Evolutionary conservation across 2,888 invertebrate species (phyloP), one percentile per base, ranked within the genome.

Genomic region (Erebia epiphron): DNA sequence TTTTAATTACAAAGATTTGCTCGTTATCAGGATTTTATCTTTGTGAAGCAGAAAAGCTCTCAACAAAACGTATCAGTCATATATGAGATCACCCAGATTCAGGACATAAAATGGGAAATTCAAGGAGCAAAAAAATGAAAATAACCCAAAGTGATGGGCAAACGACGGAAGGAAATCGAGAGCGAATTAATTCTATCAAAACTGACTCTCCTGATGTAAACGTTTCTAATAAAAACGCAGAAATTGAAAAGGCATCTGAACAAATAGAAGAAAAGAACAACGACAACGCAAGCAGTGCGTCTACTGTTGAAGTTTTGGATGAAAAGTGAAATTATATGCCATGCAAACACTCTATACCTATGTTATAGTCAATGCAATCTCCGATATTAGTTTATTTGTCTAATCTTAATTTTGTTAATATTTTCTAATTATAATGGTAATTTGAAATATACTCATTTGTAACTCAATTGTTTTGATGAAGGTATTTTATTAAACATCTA

Each of bases 261-360:
- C 82, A 84, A 74, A 79, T 73, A 10, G 88, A 82, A 72, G 84
- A 84, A 61, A 86, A 84, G 50, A 89, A 87, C 18, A 85, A 83
- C 71, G 91, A 91, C 75, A 91, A 90, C 74, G 87, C 92, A 5
- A 92, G 92, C 76, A 91, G 91, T 84, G 92, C 92, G 0, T 92
- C 92, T 2, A 92, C 92, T 35, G 91, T 92, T 69, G 92, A 93
- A 88, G 90, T 86, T 78, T 83, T 93, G 69, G 92, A 92, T 77
- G 90, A 91, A 76, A 92, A 92, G 84, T 92, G 83, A 90, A 75
- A 50, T 60, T 60, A 21, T 63, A 70, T 76, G 67, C 67, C 73
- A 68, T 72, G 72, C 41, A 68, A 68, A 69, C 66, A 35, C 67
- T 57, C 68, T 67, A 21, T 57, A 18, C 1, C 14, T 49, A 62